Evolutionary conservation across 2,113 vertebrate species (phyloP), one percentile per base, ranked within the genome.

Genomic region (Thalassoma bifasciatum): DNA sequence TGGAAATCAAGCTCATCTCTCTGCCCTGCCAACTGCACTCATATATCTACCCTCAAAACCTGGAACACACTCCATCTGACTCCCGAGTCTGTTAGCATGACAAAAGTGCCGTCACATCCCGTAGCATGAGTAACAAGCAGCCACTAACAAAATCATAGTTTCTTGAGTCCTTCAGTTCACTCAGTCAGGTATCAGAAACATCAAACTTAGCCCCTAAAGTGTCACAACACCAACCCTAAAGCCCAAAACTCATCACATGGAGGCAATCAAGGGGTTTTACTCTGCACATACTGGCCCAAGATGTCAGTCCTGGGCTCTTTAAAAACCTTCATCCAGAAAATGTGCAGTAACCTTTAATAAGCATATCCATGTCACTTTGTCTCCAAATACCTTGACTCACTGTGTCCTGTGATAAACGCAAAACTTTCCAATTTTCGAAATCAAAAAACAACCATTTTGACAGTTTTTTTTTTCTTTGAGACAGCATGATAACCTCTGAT

Each of bases 161-260:
- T 72, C 84, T 57, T 14, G 74, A 81, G 85, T 86, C 66, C 62
- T 57, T 58, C 77, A 73, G 74, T 75, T 88, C 81, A 87, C 82
- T 75, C 81, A 85, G 38, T 83, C 69, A 40, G 46, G 51, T 81
- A 84, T 87, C 36, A 78, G 72, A 68, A 70, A 75, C 84, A 82
- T 75, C 62, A 63, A 72, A 56, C 59, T 77, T 49, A 47, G 62
- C 51, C 65, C 62, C 62, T 59, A 44, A 50, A 75, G 72, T 81
- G 75, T 88, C 75, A 69, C 42, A 77, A 60, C 75, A 68, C 79
- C 52, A 24, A 57, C 76, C 66, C 89, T 7, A 81, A 84, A 81
- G 87, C 89, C 83, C 87, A 24, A 66, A 91, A 79, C 65, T 79
- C 81, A 84, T 89, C 83, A 67, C 70, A 75, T 24, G 14, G 12